phyloP scores from a whole-genome alignment of 64 coral and sea anemone species.

The Anthopleura sola region DNA sequence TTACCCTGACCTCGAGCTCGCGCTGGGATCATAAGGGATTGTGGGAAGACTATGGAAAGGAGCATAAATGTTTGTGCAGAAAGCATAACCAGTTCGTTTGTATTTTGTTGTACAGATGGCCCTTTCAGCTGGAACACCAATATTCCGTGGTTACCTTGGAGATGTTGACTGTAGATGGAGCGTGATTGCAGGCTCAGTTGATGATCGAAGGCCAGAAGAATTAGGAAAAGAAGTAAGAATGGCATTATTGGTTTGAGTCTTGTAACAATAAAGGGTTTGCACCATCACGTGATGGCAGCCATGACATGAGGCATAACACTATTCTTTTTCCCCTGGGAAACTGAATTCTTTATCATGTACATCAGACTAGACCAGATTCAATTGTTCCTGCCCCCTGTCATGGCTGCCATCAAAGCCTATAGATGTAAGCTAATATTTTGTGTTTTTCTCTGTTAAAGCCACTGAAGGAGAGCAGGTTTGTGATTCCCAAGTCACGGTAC shows the following conservation, averaged over 20 bases:
- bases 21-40: too few species aligned
- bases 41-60: too few species aligned
- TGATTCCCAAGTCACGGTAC: conserved; percentile 93
- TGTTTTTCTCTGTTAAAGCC: conserved; percentile 51
- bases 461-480: conserved; percentile 86
- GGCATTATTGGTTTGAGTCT: neutral
- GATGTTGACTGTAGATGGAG: conserved; percentile 96
- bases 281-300: too few species aligned
- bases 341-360: too few species aligned
- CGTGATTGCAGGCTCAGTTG: conserved; percentile 88
- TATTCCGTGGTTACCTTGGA: conserved; percentile 87
- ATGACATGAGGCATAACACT: too few species aligned
- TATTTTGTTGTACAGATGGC: conserved; percentile 60
- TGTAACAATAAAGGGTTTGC: too few species aligned
- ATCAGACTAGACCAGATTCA: too few species aligned
- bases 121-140: conserved; percentile 82
- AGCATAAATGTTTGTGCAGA: neutral
- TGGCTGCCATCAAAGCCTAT: too few species aligned
- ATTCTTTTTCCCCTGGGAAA: too few species aligned
- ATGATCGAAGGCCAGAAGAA: conserved; percentile 96
- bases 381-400: too few species aligned
- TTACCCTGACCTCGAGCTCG: too few species aligned
- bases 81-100: neutral
- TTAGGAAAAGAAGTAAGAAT: conserved; percentile 65
- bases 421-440: neutral